A percentile compares a stretch with the other conserved stretches of the same genome.
Conservation (phyloP, 2,797 vertebrate species). For the Bradypodion pumilum region DNA sequence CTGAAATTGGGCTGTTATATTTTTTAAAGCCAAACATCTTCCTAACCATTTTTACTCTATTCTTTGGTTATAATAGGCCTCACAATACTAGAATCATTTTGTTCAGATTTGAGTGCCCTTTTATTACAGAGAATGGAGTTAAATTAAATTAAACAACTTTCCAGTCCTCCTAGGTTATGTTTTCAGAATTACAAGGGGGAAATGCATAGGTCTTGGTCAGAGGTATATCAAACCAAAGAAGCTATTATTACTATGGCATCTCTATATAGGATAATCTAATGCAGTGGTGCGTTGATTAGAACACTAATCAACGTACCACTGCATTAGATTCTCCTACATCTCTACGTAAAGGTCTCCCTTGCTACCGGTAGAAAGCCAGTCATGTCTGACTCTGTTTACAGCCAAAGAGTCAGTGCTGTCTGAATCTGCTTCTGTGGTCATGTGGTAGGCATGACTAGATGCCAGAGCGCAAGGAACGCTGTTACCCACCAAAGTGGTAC, state of each 20-base stretch:
- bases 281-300: too few relatives aligned
- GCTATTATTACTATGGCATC: neutral
- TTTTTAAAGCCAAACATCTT: neutral
- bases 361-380: too few relatives aligned
- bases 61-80: neutral
- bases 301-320: too few relatives aligned
- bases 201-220: neutral
- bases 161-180: neutral
- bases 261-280: too few relatives aligned
- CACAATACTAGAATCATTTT: neutral
- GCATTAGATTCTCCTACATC: too few relatives aligned
- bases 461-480: too few relatives aligned
- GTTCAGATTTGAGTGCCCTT: neutral
- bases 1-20: neutral
- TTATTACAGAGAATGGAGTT: neutral
- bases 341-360: too few relatives aligned
- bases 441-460: too few relatives aligned
- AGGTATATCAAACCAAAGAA: neutral
- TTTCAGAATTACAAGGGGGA: neutral
- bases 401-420: too few relatives aligned
- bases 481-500: too few relatives aligned
- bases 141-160: neutral
- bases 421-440: too few relatives aligned
- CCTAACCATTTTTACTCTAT: neutral
- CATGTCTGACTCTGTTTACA: too few relatives aligned